phyloP scores from a whole-genome alignment of 2,888 invertebrate genomes.

The Aporophyla lueneburgensis region DNA sequence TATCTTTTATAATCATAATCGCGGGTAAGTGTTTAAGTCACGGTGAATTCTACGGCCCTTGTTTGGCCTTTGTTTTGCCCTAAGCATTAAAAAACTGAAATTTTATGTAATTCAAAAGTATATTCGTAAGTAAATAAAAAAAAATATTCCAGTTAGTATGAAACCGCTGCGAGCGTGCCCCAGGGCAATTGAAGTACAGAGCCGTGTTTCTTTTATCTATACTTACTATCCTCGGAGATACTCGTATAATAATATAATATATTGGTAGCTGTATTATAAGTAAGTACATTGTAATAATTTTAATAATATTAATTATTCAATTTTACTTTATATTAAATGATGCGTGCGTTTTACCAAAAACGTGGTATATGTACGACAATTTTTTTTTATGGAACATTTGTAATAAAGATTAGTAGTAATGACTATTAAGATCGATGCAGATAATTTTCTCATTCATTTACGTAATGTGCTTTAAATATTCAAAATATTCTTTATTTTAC shows the following conservation, averaged over 20 bases:
- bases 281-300: not conserved
- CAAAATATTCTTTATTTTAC: not conserved
- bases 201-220: constrained; percentile 56
- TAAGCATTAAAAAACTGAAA: constrained; percentile 10
- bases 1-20: not conserved
- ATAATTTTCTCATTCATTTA: not conserved
- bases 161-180: constrained; percentile 50
- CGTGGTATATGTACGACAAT: too few species aligned
- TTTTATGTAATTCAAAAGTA: constrained; percentile 35
- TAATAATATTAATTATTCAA: constrained; percentile 31
- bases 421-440: too few species aligned
- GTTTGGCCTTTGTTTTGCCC: not conserved
- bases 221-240: constrained; percentile 42
- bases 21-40: not conserved
- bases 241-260: constrained; percentile 37
- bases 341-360: constrained; percentile 4
- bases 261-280: constrained; percentile 23
- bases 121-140: constrained; percentile 39
- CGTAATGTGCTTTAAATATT: not conserved
- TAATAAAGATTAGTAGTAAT: too few species aligned
- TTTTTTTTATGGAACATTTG: too few species aligned
- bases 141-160: constrained; percentile 41
- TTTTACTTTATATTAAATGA: constrained; percentile 7
- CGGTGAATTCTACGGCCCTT: not conserved
- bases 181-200: constrained; percentile 60